phyloP scores from a whole-genome alignment of 2,797 vertebrate species.

The Enteromius afrohamiltoni region DNA sequence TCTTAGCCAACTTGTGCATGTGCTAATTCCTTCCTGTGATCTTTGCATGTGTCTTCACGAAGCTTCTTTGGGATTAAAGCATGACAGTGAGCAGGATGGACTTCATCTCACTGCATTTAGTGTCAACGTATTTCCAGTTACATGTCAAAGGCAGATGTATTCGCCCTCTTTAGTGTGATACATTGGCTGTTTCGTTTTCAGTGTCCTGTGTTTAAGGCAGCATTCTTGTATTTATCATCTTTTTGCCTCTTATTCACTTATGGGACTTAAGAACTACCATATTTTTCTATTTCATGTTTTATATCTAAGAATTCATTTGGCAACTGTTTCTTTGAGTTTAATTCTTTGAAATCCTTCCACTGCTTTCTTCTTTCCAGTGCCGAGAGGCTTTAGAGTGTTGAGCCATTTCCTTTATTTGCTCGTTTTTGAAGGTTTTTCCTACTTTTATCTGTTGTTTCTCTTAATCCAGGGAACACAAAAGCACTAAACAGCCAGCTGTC shows the following conservation, averaged over 20 bases:
- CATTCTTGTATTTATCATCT: background rate
- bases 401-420: conserved; percentile 1
- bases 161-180: background rate
- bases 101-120: conserved; percentile 5
- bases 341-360: background rate
- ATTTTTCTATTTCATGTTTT: conserved; percentile 3
- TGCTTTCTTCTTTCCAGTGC: background rate
- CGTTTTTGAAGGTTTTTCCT: conserved; percentile 7
- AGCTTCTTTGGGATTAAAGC: conserved; percentile 29
- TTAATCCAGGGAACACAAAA: conserved; percentile 30
- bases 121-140: background rate
- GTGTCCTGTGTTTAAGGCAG: background rate
- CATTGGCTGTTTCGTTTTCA: background rate
- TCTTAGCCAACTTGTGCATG: background rate
- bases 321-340: conserved; percentile 16
- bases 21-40: conserved; percentile 29
- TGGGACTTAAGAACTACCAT: background rate
- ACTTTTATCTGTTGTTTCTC: conserved; percentile 20
- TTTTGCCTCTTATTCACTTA: conserved; percentile 15
- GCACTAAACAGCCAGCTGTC: conserved; percentile 35
- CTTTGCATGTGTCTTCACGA: conserved; percentile 19
- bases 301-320: background rate
- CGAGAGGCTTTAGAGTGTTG: background rate
- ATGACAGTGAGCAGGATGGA: conserved; percentile 17
- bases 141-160: conserved; percentile 25